Evolutionary conservation across 2,888 invertebrate species (phyloP), one percentile per base, ranked within the genome.

Genomic region (Quadriops clusia): DNA sequence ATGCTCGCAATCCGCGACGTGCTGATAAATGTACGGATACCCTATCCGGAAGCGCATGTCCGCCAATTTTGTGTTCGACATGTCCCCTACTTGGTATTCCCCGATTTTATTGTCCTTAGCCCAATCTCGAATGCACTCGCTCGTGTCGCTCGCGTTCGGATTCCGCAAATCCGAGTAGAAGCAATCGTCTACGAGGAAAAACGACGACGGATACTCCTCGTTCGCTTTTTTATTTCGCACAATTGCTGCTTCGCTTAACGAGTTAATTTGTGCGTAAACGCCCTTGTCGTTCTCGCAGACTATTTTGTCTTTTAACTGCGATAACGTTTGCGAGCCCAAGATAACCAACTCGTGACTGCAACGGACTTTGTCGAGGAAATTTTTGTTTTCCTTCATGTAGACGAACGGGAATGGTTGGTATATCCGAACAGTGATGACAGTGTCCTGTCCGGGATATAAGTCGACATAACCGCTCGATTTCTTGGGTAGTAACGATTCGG

Each of bases 1-100:
- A 60, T 95, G 95, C 60, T 95, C 93, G 61, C 94, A 95, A 50
- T 77, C 70, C 5, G 89, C 93, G 57, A 89, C 86, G 63, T 95
- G 95, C 37, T 82, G 69, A 63, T 85, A 95, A 1, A 95, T 69
- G 68, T 74, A 58, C 26, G 82, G 80, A 49, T 73, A 72, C 1
- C 83, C 83, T 4, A 77, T 51, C 22, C 67, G 60, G 4, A 72
- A 52, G 5, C 50, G 59, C 10, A 79, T 53, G 40, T 70, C 68
- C 9, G 56, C 43, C 21, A 79, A 58, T 16, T 49, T 53, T 1
- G 64, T 65, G 37, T 62, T 32, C 24, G 49, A 49, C 76, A 82
- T 78, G 7, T 42, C 39, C 1, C 56, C 61, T 9, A 63, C 62
- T 25, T 63, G 50, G 39, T 75, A 72, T 1, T 64, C 51, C 4